Percentiles rank a stretch among this genome's conserved stretches.
Conservation (phyloP, 2,797 vertebrate genomes). For the Eulemur coronatus region DNA sequence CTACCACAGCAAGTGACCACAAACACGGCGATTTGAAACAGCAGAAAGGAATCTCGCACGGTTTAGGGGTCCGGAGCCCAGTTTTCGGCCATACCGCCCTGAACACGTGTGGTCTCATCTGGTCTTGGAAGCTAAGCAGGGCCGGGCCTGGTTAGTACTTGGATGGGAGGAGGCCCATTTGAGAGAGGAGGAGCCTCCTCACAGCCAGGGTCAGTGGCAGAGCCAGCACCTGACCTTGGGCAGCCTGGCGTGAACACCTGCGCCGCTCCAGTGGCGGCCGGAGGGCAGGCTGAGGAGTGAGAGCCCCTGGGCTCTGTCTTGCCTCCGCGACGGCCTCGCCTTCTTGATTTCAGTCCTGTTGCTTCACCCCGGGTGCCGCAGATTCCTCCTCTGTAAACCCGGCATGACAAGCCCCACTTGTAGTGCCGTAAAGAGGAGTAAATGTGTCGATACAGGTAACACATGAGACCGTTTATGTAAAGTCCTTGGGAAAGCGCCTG, state of each 20-base stretch:
- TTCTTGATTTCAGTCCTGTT: background rate
- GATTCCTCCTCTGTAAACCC: background rate
- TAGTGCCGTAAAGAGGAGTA: background rate
- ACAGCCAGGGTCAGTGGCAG: no score
- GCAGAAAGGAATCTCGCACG: no score
- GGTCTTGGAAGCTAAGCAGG: no score
- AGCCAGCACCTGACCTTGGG: background rate
- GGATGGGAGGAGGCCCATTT: background rate
- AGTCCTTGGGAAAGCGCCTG: background rate
- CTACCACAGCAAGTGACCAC: background rate
- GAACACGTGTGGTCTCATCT: no score
- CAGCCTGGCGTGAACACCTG: background rate
- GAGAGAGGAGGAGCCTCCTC: background rate
- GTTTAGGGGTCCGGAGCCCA: background rate
- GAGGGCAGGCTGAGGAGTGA: background rate
- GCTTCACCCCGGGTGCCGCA: background rate
- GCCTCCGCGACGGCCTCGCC: background rate
- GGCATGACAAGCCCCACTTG: background rate
- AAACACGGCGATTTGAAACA: background rate
- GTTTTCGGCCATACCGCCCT: no score
- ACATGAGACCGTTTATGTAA: background rate
- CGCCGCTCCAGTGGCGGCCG: background rate
- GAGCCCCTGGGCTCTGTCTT: background rate
- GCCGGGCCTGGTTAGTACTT: no score
- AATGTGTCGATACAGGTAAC: background rate